A percentile compares a stretch with the other conserved stretches of the same genome.
phyloP scores from a whole-genome alignment of 2,888 invertebrate species.

The Panopea generosa region DNA sequence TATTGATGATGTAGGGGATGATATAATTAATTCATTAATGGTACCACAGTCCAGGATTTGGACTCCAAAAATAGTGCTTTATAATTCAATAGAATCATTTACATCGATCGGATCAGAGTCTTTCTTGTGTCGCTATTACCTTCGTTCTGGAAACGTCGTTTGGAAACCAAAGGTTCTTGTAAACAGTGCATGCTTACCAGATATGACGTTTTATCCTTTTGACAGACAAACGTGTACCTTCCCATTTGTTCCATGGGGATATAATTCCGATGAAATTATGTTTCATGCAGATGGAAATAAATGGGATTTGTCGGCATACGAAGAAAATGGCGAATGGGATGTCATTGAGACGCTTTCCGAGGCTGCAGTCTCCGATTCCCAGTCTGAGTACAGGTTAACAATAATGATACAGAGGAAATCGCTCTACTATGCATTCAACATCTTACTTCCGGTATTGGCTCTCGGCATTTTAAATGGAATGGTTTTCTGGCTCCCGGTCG shows the following conservation, averaged over 20 bases:
- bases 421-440: slow-evolving; percentile 27
- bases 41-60: not conserved
- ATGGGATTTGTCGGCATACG: slow-evolving; percentile 23
- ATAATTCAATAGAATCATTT: not conserved
- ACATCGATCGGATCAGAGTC: slow-evolving; percentile 5
- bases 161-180: slow-evolving; percentile 44
- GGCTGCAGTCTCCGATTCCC: not conserved
- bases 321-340: slow-evolving; percentile 39
- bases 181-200: slow-evolving; percentile 18
- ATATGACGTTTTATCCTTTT: slow-evolving; percentile 38
- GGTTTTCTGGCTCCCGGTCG: slow-evolving; percentile 30
- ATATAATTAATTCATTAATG: not conserved
- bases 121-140: slow-evolving; percentile 11
- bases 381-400: slow-evolving; percentile 9
- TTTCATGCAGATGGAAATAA: not conserved
- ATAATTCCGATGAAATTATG: slow-evolving; percentile 1
- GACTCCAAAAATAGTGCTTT: slow-evolving; percentile 1
- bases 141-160: slow-evolving; percentile 20
- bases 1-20: not conserved
- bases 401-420: slow-evolving; percentile 25
- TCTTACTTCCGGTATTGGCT: slow-evolving; percentile 22
- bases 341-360: slow-evolving; percentile 27
- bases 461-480: slow-evolving; percentile 15
- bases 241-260: slow-evolving; percentile 21
- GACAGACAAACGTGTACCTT: slow-evolving; percentile 27